Conservation (phyloP, 2,888 invertebrate species). For the Drosophila gaucha region DNA sequence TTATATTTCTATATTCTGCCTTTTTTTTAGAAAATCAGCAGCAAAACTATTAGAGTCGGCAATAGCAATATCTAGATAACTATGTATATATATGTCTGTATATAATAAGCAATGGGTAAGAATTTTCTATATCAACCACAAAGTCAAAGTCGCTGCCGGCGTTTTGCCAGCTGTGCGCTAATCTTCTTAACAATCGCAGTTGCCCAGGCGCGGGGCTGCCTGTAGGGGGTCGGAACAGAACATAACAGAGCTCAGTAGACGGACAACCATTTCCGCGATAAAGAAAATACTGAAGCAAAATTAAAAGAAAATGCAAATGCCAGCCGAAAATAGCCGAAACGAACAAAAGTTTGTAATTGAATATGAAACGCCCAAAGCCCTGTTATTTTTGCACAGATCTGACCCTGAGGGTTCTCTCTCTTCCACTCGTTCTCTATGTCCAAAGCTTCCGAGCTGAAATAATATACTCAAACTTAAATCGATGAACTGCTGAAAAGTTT, state of each 20-base stretch:
- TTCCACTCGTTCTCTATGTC: neutral
- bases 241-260: conserved; percentile 16
- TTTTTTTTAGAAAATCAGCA: too few relatives aligned
- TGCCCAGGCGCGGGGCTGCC: conserved; percentile 28
- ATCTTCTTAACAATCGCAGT: conserved; percentile 55
- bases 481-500: conserved; percentile 20
- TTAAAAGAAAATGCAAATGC: conserved; percentile 64
- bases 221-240: conserved; percentile 9
- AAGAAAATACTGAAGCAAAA: conserved; percentile 34
- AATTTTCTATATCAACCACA: conserved; percentile 28
- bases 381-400: conserved; percentile 8
- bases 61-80: neutral
- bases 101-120: neutral
- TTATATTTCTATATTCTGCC: too few relatives aligned
- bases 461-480: conserved; percentile 29
- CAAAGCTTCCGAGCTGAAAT: neutral
- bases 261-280: conserved; percentile 45
- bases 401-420: neutral
- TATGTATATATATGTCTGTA: neutral
- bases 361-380: conserved; percentile 14
- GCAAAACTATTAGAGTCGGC: too few relatives aligned
- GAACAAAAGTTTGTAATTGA: conserved; percentile 27
- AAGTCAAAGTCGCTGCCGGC: conserved; percentile 29
- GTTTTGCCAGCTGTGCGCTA: conserved; percentile 55
- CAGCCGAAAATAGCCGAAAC: neutral